Evolutionary conservation across 1,140 invertebrate genomes (phyloP), one percentile per base, ranked within the genome.

Genomic region (Drosophila setifemur): DNA sequence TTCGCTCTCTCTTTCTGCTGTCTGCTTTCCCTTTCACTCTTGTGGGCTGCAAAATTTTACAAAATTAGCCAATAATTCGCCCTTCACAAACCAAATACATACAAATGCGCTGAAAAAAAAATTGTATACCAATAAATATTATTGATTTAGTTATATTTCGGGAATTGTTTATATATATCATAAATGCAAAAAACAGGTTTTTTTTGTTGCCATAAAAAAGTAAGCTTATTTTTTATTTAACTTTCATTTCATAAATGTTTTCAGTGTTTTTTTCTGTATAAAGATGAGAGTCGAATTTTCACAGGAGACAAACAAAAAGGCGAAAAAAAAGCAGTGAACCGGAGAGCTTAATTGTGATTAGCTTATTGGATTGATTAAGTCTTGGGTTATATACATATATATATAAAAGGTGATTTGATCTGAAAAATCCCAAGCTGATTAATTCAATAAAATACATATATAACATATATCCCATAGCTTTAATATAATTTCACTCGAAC

Each of bases 251-350:
- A 8, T 2, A 6, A 2, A 5, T 43, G 0, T 44, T 44, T 6
- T 21, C 33, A 2, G 54, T 58, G 47, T 12, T 47, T 64, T 64
- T 57, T 61, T 23, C n/a, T n/a, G n/a, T 47, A 29, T 61, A 60
- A 61, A 29, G 40, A 23, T 60, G 40, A 37, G 60, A 64, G 60
- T 60, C 54, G 61, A 63, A 25, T 61, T 39, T 23, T 47, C 60
- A 37, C 40, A 37, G 18, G 54, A 61, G 40, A 28, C 37, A 29
- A 25, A 64, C 33, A 18, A 29, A 21, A 29, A 37, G 5, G 58
- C 45, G 49, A 42, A 28, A 31, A 35, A 7, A 14, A 5, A 14
- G 26, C 4, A 25, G 40, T n/a, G 19, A 11, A 8, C 6, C 5
- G 6, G 11, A 7, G 9, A 42, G 39, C 33, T 37, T 37, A 37